Base-by-base conservation (phyloP, 1,140 invertebrate species). In the Bombus confusus region DNA sequence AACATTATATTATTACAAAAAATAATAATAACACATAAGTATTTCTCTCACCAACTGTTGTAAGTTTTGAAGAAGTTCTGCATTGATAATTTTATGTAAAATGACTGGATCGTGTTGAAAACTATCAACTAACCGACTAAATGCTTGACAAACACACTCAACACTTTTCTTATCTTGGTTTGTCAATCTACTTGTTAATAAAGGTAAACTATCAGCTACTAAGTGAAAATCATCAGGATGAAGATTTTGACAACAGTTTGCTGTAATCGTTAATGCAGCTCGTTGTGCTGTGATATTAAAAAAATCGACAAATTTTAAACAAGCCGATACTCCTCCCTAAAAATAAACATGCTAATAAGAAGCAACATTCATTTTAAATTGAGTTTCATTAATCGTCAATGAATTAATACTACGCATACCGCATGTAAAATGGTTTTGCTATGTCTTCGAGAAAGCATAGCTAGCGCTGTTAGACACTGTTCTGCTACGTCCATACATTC, bases 401-500 rank as follows among this genome's bases (percentile, higher is more conserved):
- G 68, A 86, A 59, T 72, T 28, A 28, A 31, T 47, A 66, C 25
- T 72, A 31, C 43, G 95, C 96, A 95, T 95, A 98, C 98, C 75
- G 98, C 98, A 95, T 99, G 98, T 87, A 99, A 95, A 89, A 99
- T 99, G 52, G 98, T 97, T 95, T 99, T 99, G 90, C 98, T 98
- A 95, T 99, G 99, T 88, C 99, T 96, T n/a, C 98, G 96, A 2
- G 99, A 99, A 39, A 99, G 96, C 97, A 99, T 99, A 94, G 99
- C 99, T 37, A 99, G 95, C 2, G 99, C 99, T 10, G 99, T 99
- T 71, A 99, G 95, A 91, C 98, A 98, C 95, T 99, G 99, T 95
- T 99, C 99, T 31, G 99, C 99, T 9, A 99, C 99, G 95, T 99
- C 99, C 98, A 99, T 99, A 94, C 99, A 99, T 89, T 99, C 99